phyloP scores from a whole-genome alignment of 2,113 vertebrate species.

The Jaculus jaculus region DNA sequence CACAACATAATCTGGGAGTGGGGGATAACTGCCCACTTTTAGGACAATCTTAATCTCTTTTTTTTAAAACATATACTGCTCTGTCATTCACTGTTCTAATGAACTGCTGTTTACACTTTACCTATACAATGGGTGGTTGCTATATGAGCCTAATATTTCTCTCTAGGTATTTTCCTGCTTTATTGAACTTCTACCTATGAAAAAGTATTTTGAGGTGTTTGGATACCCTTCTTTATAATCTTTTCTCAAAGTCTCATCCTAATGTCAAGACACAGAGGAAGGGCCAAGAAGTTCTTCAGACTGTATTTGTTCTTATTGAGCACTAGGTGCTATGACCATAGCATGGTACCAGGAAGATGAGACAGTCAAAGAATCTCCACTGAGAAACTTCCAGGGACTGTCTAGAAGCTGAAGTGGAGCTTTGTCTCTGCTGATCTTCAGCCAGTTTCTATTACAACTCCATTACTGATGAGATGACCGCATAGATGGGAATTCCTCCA shows the following conservation, averaged over 20 bases:
- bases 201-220: neutral
- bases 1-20: too few species aligned
- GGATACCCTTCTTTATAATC: neutral
- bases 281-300: neutral
- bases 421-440: neutral
- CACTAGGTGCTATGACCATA: neutral
- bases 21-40: too few species aligned
- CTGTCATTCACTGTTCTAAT: too few species aligned
- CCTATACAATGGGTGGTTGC: fast-evolving
- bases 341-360: too few species aligned
- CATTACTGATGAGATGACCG: neutral
- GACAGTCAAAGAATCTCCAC: neutral
- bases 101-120: neutral
- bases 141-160: neutral
- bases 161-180: neutral
- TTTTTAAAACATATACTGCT: too few species aligned
- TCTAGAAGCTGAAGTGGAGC: neutral
- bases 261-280: neutral
- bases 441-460: neutral
- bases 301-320: neutral
- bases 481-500: neutral
- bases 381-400: neutral
- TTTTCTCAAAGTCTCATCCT: neutral
- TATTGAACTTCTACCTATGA: neutral
- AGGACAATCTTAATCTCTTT: too few species aligned